A percentile compares a stretch with the other conserved stretches of the same genome.
phyloP scores from a whole-genome alignment of 2,888 invertebrate species.

The Sceliomorpha sp. region DNA sequence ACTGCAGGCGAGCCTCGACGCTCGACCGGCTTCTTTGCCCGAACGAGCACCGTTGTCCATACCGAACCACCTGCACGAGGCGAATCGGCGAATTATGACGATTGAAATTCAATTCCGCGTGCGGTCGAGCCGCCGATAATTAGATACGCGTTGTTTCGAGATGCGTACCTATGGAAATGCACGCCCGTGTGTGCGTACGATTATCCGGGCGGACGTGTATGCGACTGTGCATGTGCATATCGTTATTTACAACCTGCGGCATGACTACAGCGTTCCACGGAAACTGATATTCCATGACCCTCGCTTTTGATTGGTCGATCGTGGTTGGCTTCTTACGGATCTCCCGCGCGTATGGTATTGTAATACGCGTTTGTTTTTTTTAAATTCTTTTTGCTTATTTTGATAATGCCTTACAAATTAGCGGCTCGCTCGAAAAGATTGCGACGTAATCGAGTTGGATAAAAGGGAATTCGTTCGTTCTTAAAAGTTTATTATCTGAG shows the following conservation, averaged over 20 bases:
- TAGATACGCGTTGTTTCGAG: constrained; percentile 62
- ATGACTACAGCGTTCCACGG: background rate
- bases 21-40: constrained; percentile 34
- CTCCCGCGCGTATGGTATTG: background rate
- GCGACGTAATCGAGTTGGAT: too few species aligned
- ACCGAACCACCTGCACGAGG: constrained; percentile 25
- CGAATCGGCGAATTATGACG: constrained; percentile 74
- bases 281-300: background rate
- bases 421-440: too few species aligned
- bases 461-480: too few species aligned
- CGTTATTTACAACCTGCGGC: too few species aligned
- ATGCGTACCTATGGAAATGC: constrained; percentile 22
- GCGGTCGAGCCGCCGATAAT: constrained; percentile 69
- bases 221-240: background rate
- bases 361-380: constrained; percentile 15
- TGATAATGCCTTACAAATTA: too few species aligned
- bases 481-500: too few species aligned
- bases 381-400: too few species aligned
- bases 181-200: too few species aligned
- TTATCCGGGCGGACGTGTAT: too few species aligned
- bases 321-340: background rate
- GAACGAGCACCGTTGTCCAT: constrained; percentile 8
- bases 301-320: background rate
- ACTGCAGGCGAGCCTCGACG: constrained; percentile 21
- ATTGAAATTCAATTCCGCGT: constrained; percentile 77